These are phyloP conservation scores for Matsumurasca onukii DNA, from an alignment of 1,140 invertebrate genomes.

Conservation along the genomic window DNA sequence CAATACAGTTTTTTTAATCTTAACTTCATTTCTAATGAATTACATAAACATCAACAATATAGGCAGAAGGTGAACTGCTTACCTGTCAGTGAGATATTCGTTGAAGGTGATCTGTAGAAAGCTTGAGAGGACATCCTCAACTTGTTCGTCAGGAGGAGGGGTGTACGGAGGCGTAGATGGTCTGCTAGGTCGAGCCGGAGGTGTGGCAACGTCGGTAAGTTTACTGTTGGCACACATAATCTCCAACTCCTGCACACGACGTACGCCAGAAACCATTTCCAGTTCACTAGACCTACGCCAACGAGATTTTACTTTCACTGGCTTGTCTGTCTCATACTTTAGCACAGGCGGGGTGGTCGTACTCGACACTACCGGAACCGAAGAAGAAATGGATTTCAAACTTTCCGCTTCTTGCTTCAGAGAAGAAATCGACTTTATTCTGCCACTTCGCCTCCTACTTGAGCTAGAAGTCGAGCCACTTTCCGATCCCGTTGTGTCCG, in stretches of 20 bases:
- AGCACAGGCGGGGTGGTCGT: conserved; percentile 1
- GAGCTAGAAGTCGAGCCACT: conserved; percentile 50
- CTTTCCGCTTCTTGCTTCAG: conserved; percentile 1
- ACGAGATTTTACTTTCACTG: conserved; percentile 82
- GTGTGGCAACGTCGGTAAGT: conserved; percentile 23
- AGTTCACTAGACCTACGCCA: conserved; percentile 82
- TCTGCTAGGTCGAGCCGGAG: conserved; percentile 41
- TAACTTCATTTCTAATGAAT: too few relatives aligned
- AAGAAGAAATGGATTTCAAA: neutral
- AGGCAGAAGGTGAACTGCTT: too few relatives aligned
- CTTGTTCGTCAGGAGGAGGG: conserved; percentile 31
- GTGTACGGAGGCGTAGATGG: conserved; percentile 36
- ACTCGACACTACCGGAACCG: neutral
- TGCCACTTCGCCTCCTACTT: conserved; percentile 51
- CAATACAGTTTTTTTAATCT: too few relatives aligned
- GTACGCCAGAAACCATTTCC: conserved; percentile 61
- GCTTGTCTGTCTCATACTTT: conserved; percentile 57
- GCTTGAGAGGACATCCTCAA: conserved; percentile 22
- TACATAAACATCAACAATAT: too few relatives aligned
- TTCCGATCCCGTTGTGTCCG: conserved; percentile 50
- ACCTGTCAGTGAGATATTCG: conserved; percentile 51
- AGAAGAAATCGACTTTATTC: conserved; percentile 43
- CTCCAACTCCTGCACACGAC: conserved; percentile 11
- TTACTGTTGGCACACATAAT: neutral
- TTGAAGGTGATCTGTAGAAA: conserved; percentile 47